Percentiles rank a stretch among this genome's conserved stretches.
These are phyloP conservation scores for Zosterops japonicus DNA, from an alignment of 2,113 vertebrate species.

Conservation along the genomic window DNA sequence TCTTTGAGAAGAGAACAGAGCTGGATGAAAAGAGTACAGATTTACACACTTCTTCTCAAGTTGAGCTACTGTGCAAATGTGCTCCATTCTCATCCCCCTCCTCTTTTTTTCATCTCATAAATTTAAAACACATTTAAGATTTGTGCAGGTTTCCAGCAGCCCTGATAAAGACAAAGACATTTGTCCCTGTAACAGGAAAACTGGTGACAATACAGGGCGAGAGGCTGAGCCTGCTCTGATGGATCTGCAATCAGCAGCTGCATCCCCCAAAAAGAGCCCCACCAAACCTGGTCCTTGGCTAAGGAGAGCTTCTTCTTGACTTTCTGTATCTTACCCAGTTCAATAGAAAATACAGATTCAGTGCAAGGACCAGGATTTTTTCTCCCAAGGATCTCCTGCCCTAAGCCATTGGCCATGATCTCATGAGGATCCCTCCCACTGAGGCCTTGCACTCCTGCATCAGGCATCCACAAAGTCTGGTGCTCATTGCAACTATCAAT, in stretches of 20 bases:
- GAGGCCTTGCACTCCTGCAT: neutral
- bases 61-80: slow-evolving; percentile 1
- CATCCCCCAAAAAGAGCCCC: neutral
- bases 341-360: neutral
- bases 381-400: neutral
- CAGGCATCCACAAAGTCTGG: neutral
- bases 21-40: slow-evolving; percentile 34
- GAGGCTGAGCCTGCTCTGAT: neutral
- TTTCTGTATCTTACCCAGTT: neutral
- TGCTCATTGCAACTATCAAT: neutral
- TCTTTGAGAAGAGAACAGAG: slow-evolving; percentile 34
- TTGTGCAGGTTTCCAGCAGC: neutral
- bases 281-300: neutral
- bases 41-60: slow-evolving; percentile 50
- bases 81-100: neutral
- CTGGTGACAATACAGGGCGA: accelerated
- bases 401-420: neutral
- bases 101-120: neutral
- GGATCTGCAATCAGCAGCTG: neutral
- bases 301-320: neutral
- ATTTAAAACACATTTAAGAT: neutral
- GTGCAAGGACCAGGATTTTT: neutral
- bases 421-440: neutral
- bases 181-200: neutral
- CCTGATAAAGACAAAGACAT: neutral